A percentile compares a stretch with the other conserved stretches of the same genome.
Conservation (phyloP, 2,113 vertebrate genomes). For the Tragelaphus imberbis region DNA sequence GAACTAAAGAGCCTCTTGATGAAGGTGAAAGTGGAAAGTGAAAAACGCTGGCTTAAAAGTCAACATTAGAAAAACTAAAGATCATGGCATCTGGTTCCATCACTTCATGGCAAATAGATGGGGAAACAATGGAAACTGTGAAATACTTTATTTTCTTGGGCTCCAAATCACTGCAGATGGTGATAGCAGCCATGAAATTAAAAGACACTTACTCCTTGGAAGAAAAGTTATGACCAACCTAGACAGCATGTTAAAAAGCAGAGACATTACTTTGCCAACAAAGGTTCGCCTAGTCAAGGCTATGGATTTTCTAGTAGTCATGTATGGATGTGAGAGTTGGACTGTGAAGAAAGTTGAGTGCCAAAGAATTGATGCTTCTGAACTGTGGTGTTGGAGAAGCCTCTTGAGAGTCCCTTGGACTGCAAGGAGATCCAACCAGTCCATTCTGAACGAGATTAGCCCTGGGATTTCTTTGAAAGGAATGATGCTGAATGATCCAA, state of each 20-base stretch:
- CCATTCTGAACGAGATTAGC: neutral
- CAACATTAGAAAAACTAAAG: neutral
- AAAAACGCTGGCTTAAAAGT: neutral
- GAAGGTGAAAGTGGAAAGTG: neutral
- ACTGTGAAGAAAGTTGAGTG: neutral
- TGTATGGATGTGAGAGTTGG: neutral
- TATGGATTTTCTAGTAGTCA: neutral
- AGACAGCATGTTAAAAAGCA: neutral
- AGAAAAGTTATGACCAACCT: neutral
- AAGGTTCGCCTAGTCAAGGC: neutral
- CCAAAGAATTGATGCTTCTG: accelerated
- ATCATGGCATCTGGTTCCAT: neutral
- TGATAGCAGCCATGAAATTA: neutral
- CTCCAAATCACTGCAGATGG: neutral
- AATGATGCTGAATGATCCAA: neutral
- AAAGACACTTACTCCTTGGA: neutral
- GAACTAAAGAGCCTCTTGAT: neutral
- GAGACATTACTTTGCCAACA: neutral
- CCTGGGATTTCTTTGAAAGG: neutral
- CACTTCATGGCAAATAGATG: neutral
- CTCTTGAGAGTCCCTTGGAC: neutral
- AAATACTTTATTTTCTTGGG: neutral
- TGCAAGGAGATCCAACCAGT: neutral
- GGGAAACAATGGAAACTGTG: neutral
- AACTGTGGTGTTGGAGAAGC: neutral